Evolutionary conservation across 2,888 invertebrate species (phyloP).

Genomic region (Eurytoma adleriae): DNA sequence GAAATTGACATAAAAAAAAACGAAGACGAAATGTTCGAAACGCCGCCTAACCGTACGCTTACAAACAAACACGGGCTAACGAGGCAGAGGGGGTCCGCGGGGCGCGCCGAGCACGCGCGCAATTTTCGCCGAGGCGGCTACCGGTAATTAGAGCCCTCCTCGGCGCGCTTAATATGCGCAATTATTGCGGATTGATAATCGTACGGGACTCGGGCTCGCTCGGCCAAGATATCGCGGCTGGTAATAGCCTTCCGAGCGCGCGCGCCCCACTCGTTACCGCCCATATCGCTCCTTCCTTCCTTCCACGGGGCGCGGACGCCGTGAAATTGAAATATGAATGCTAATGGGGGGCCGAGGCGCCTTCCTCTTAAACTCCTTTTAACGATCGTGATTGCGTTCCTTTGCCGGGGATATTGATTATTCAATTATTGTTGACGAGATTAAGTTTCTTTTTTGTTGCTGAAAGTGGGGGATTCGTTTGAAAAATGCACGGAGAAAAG

Average conservation of each 20-base stretch:
- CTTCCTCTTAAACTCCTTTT: too few species aligned
- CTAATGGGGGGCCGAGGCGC: slow-evolving; percentile 60
- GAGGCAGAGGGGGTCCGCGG: background rate
- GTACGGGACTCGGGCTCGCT: slow-evolving; percentile 60
- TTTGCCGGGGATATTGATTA: too few species aligned
- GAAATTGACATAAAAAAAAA: too few species aligned
- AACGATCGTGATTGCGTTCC: too few species aligned
- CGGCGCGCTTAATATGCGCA: slow-evolving; percentile 69
- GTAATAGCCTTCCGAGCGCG: slow-evolving; percentile 65
- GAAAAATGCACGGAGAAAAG: too few species aligned
- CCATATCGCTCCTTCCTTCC: slow-evolving; percentile 49
- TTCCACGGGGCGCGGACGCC: slow-evolving; percentile 50
- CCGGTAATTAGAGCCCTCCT: slow-evolving; percentile 67
- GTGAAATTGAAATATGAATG: slow-evolving; percentile 70
- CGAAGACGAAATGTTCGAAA: too few species aligned
- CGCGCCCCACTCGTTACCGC: slow-evolving; percentile 54
- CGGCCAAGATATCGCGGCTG: slow-evolving; percentile 59
- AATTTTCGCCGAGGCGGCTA: background rate
- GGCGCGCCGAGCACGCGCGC: slow-evolving; percentile 32
- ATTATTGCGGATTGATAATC: slow-evolving; percentile 73
- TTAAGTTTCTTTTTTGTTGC: too few species aligned
- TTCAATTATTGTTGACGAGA: too few species aligned
- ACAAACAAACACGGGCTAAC: slow-evolving; percentile 35
- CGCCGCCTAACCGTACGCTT: slow-evolving; percentile 37
- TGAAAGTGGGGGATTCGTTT: too few species aligned